Evolutionary conservation across 2,113 vertebrate genomes (phyloP).

Genomic region (Colistium nudipinnis): DNA sequence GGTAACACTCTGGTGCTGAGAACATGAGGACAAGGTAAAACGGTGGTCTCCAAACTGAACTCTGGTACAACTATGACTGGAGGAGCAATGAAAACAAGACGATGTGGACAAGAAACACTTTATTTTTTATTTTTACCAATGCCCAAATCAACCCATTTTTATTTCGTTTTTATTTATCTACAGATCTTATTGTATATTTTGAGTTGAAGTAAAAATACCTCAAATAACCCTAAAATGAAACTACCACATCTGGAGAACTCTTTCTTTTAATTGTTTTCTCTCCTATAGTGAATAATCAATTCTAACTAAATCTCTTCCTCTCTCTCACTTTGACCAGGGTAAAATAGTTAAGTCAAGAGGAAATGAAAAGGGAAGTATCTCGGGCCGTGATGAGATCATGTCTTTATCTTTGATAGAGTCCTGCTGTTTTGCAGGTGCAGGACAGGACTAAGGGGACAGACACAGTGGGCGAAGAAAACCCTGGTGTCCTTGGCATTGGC

Average conservation of each 20-base stretch:
- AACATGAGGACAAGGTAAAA: neutral
- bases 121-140: too few species aligned
- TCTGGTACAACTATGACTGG: neutral
- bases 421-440: conserved; percentile 11
- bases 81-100: neutral
- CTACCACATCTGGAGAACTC: too few species aligned
- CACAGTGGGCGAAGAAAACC: too few species aligned
- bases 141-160: too few species aligned
- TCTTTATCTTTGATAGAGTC: conserved; percentile 20
- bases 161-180: too few species aligned
- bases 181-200: too few species aligned
- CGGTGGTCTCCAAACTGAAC: neutral
- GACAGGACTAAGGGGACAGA: neutral
- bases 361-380: conserved; percentile 16
- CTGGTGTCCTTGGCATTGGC: too few species aligned
- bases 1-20: conserved; percentile 79
- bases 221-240: too few species aligned
- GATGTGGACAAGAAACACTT: neutral
- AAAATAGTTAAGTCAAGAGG: neutral
- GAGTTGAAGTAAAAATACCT: too few species aligned
- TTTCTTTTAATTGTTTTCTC: neutral
- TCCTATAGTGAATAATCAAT: neutral
- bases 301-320: neutral
- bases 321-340: neutral
- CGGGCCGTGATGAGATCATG: neutral